Evolutionary conservation across 2,888 invertebrate species (phyloP), one percentile per base, ranked within the genome.

Genomic region (Aporophyla lueneburgensis): DNA sequence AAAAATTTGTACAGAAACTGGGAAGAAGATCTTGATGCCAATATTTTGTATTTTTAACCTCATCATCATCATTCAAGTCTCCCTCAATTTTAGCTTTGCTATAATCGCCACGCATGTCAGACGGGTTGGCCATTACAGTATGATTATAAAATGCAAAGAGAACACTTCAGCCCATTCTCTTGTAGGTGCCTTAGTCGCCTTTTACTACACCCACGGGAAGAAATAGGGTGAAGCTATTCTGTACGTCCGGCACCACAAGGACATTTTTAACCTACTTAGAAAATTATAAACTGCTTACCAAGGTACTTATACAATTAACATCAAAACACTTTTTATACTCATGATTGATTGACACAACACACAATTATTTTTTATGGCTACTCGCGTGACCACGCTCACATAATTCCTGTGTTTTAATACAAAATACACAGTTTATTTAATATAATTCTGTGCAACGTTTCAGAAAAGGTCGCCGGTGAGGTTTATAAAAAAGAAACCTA

Each of bases 341-440:
- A 61, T 81, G 87, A 85, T 86, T 84, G 88, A 87, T 86, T 86
- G 85, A 81, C 78, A 76, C 46, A 68, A 49, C 78, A 78, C 78
- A 78, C 82, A 88, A 87, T 86, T 86, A 84, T 78, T 79, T 79
- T 70, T 73, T 75, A 61, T 73, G 62, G 76, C 69, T 46, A 81
- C 75, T 88, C 54, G 87, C 88, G 86, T 88, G 87, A 85, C 81
- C 70, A 76, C 74, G 81, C 62, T 58, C 74, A 71, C 70, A 72
- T 58, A 80, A 73, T 65, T 80, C 68, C 61, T 49, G 40, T 71
- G 78, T 81, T 83, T 70, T 74, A 80, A 71, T 74, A 78, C 67
- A 76, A 85, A 85, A 74, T 78, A 70, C 68, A 63, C 61, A 81
- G 71, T 78, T 86, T 81, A 85, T 78, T 80, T 70, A 19, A 86